Evolutionary conservation across 2,797 vertebrate genomes (phyloP).

Genomic region (Brachyrhaphis roseni): DNA sequence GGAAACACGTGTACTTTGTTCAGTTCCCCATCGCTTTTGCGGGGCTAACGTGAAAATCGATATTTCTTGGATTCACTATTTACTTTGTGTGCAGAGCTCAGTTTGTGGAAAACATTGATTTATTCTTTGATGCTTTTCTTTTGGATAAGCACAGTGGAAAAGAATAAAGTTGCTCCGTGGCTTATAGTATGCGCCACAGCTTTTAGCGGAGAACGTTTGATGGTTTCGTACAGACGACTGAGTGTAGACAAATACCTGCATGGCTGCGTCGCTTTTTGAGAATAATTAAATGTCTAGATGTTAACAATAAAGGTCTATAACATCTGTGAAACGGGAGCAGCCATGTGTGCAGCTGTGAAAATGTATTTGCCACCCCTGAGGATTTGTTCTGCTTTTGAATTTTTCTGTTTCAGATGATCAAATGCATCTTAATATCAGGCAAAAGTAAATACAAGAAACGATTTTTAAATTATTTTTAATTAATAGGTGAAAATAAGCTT

Average conservation of each 20-base stretch:
- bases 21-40: not conserved
- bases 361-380: not conserved
- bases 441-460: not conserved
- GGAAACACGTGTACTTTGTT: not conserved
- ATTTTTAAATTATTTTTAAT: not conserved
- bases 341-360: slow-evolving; percentile 10
- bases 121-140: slow-evolving; percentile 30
- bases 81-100: slow-evolving; percentile 58
- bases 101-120: slow-evolving; percentile 65
- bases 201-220: slow-evolving; percentile 5
- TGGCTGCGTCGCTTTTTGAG: slow-evolving; percentile 11
- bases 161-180: slow-evolving; percentile 27
- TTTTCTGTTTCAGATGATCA: not conserved
- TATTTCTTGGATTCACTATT: slow-evolving; percentile 54
- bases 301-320: slow-evolving; percentile 18
- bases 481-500: not conserved
- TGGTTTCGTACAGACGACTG: slow-evolving; percentile 2
- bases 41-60: slow-evolving; percentile 30
- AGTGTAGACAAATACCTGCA: slow-evolving; percentile 10
- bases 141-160: slow-evolving; percentile 27
- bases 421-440: not conserved
- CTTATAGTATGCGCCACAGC: not conserved
- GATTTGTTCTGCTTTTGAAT: not conserved
- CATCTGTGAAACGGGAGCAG: slow-evolving; percentile 14
- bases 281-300: slow-evolving; percentile 23